A percentile compares a stretch with the other conserved stretches of the same genome.
Evolutionary conservation across 2,113 vertebrate genomes (phyloP).

Genomic region (Promerops cafer): DNA sequence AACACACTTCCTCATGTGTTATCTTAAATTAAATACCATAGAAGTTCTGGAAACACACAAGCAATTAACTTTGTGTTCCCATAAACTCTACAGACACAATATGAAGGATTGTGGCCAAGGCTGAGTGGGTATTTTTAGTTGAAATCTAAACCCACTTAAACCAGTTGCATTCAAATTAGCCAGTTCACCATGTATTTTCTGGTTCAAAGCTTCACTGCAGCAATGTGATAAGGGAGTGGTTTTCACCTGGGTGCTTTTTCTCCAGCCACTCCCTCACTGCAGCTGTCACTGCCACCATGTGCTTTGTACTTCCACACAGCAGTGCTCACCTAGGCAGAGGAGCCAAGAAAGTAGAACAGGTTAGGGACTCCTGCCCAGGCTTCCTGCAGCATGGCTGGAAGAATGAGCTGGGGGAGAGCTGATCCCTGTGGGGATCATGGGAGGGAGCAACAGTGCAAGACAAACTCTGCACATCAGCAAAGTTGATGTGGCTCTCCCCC

Average conservation of each 20-base stretch:
- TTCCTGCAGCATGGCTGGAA: accelerated
- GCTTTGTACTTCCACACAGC: not conserved
- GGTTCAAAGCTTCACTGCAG: not conserved
- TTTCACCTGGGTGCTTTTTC: not conserved
- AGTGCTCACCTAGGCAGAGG: not conserved
- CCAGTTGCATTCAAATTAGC: slow-evolving; percentile 23
- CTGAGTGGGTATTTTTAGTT: not conserved
- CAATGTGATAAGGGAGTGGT: not conserved
- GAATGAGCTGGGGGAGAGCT: accelerated
- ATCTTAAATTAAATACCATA: slow-evolving; percentile 45
- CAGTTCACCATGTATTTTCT: not conserved
- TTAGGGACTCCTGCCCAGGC: not conserved
- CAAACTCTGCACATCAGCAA: too few species aligned
- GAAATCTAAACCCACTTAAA: slow-evolving; percentile 39
- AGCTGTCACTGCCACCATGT: accelerated
- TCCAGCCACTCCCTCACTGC: not conserved
- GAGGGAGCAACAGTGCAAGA: accelerated
- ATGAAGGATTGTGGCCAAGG: not conserved
- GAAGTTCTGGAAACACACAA: slow-evolving; percentile 37
- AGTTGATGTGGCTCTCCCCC: not conserved
- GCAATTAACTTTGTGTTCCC: slow-evolving; percentile 40
- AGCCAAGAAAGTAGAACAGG: not conserved
- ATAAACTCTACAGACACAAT: slow-evolving; percentile 11
- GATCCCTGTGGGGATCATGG: accelerated
- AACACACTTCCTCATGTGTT: slow-evolving; percentile 49